phyloP scores from a whole-genome alignment of 2,888 invertebrate species.

The Drosophila pegasa region DNA sequence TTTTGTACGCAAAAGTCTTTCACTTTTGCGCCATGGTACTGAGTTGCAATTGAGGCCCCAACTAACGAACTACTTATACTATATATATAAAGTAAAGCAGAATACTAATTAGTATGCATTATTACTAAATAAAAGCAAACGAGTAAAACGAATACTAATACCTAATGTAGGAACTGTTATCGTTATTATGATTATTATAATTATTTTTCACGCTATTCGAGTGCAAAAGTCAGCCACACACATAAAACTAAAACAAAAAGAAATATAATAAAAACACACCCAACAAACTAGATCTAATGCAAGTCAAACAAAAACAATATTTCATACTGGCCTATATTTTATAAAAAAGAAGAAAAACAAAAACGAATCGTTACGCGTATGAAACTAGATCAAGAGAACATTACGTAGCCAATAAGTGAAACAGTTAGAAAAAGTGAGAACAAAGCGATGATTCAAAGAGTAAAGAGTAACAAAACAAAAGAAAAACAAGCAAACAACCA shows the following conservation, averaged over 20 bases:
- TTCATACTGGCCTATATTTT: slow-evolving; percentile 60
- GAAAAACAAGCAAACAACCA: slow-evolving; percentile 31
- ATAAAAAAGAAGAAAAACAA: slow-evolving; percentile 31
- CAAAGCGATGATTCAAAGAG: slow-evolving; percentile 19
- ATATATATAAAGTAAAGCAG: slow-evolving; percentile 28
- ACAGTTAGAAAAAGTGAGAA: slow-evolving; percentile 12
- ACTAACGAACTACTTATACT: slow-evolving; percentile 71
- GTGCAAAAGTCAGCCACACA: slow-evolving; percentile 47
- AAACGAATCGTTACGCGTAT: slow-evolving; percentile 44
- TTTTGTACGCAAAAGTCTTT: slow-evolving; percentile 57
- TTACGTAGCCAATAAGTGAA: slow-evolving; percentile 50
- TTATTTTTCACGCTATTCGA: slow-evolving; percentile 59
- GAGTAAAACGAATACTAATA: slow-evolving; percentile 57
- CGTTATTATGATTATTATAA: slow-evolving; percentile 57
- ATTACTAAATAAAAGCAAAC: slow-evolving; percentile 37
- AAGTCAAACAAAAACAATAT: slow-evolving; percentile 28
- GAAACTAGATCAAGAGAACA: slow-evolving; percentile 50
- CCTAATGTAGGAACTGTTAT: slow-evolving; percentile 71
- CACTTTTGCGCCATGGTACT: slow-evolving; percentile 70
- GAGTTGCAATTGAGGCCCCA: slow-evolving; percentile 72
- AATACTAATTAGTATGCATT: slow-evolving; percentile 62
- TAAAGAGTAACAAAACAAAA: neutral
- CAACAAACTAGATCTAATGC: slow-evolving; percentile 67
- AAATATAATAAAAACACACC: slow-evolving; percentile 26
- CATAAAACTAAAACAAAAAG: slow-evolving; percentile 15